Percentiles rank a stretch among this genome's conserved stretches.
phyloP scores from a whole-genome alignment of 2,797 vertebrate genomes.

The Chromobotia macracanthus region DNA sequence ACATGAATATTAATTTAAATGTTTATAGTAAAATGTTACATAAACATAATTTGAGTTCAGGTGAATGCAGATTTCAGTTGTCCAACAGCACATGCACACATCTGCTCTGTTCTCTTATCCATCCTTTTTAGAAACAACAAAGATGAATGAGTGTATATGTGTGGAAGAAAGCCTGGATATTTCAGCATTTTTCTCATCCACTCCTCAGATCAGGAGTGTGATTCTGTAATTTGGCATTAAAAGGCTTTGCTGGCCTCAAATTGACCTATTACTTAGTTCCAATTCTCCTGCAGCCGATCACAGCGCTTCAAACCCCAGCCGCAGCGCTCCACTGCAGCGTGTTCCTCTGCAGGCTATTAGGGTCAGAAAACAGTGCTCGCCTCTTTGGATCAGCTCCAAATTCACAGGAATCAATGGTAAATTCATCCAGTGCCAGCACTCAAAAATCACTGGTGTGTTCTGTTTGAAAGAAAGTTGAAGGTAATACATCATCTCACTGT shows the following conservation, averaged over 20 bases:
- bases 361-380: slow-evolving; percentile 21
- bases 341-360: slow-evolving; percentile 63
- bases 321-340: slow-evolving; percentile 56
- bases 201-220: slow-evolving; percentile 38
- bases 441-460: slow-evolving; percentile 13
- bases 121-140: background rate
- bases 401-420: slow-evolving; percentile 8
- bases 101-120: too few species aligned
- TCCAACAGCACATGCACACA: too few species aligned
- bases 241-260: slow-evolving; percentile 61
- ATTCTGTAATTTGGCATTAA: slow-evolving; percentile 57
- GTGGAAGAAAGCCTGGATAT: background rate
- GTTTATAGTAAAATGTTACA: too few species aligned
- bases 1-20: too few species aligned
- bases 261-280: slow-evolving; percentile 66
- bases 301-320: slow-evolving; percentile 63
- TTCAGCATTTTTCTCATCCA: slow-evolving; percentile 22
- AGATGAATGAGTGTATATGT: background rate
- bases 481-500: background rate
- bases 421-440: background rate
- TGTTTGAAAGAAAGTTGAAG: slow-evolving; percentile 3
- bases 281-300: slow-evolving; percentile 65
- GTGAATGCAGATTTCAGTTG: too few species aligned
- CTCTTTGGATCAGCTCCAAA: slow-evolving; percentile 49
- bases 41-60: background rate